Conservation (phyloP, 1,140 invertebrate genomes). For the Neoseiulus cucumeris region DNA sequence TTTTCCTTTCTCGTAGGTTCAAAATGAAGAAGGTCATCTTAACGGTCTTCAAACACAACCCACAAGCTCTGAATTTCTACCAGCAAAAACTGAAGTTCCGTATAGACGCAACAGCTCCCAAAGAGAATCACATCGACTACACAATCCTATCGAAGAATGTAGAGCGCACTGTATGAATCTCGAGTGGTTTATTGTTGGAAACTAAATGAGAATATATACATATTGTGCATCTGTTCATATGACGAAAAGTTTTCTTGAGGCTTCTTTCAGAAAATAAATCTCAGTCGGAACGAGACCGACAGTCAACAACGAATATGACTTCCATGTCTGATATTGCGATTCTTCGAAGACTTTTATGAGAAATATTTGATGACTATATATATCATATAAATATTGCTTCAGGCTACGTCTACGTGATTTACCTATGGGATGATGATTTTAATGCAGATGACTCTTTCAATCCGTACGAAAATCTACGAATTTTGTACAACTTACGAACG, state of each 20-base stretch:
- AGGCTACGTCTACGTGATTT: too few species aligned
- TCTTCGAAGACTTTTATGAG: too few species aligned
- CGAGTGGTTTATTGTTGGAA: neutral
- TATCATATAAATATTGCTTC: too few species aligned
- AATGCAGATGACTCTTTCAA: too few species aligned
- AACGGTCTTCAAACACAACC: constrained; percentile 30
- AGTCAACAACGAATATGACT: too few species aligned
- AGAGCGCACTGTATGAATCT: neutral
- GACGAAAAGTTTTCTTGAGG: neutral
- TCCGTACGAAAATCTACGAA: too few species aligned
- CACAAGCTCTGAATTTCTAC: constrained; percentile 27
- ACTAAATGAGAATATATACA: neutral
- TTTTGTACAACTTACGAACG: too few species aligned
- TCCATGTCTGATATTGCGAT: too few species aligned
- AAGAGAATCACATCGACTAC: neutral
- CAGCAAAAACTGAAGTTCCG: constrained; percentile 16
- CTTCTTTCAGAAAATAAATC: too few species aligned
- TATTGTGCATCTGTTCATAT: neutral
- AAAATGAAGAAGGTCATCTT: constrained; percentile 31
- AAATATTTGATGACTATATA: too few species aligned
- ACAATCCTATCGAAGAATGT: constrained; percentile 1
- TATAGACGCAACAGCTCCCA: constrained; percentile 17
- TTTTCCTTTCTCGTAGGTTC: constrained; percentile 20
- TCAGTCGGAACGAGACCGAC: too few species aligned
- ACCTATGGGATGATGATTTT: too few species aligned